phyloP scores from a whole-genome alignment of 2,113 vertebrate genomes.

The Balaeniceps rex region DNA sequence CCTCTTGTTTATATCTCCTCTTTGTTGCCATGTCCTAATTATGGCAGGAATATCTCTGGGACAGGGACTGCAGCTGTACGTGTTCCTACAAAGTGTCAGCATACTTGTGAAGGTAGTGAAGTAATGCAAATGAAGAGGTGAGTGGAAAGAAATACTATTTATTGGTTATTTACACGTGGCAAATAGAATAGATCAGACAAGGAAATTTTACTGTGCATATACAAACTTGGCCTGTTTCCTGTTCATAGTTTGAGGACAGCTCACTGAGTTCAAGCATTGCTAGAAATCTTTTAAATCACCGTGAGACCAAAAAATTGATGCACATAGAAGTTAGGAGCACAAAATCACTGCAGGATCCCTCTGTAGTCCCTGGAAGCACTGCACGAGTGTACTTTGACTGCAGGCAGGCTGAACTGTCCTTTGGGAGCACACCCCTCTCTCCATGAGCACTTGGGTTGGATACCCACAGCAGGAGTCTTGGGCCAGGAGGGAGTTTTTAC shows the following conservation, averaged over 20 bases:
- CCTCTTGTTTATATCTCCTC: background rate
- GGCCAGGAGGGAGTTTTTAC: background rate
- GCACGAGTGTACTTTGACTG: rapidly evolving
- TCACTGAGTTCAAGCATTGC: background rate
- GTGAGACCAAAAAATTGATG: background rate
- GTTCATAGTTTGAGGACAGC: background rate
- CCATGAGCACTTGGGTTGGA: background rate
- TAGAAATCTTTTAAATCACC: background rate
- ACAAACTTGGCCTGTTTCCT: background rate
- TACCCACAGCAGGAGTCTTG: background rate
- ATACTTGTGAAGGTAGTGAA: background rate
- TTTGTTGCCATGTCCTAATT: background rate
- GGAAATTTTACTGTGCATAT: background rate
- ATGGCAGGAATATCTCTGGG: background rate
- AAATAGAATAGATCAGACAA: background rate
- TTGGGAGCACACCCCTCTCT: background rate
- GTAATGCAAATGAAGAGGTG: background rate
- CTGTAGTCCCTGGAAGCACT: background rate
- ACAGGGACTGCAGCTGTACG: background rate
- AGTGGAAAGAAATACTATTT: background rate
- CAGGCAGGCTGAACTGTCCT: background rate
- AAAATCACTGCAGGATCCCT: background rate
- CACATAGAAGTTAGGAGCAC: background rate
- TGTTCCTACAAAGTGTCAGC: background rate
- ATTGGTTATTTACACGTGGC: background rate